Base-by-base conservation (phyloP, 2,113 vertebrate species). In the Oncorhynchus tshawytscha region DNA sequence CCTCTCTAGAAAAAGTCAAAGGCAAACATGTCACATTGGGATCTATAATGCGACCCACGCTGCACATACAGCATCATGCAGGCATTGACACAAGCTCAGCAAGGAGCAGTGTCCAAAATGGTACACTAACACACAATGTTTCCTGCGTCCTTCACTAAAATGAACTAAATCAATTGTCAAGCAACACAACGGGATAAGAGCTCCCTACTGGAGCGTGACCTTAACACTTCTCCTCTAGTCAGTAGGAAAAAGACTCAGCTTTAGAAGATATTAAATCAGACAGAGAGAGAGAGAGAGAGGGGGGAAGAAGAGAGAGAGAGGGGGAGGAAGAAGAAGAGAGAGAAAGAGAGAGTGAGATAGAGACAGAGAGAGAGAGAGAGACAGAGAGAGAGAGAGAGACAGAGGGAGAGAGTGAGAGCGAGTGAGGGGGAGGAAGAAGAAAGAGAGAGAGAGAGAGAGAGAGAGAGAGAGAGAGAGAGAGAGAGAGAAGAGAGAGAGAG, bases 141-240 rank as follows among this genome's bases (percentile, higher is more conserved):
- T 67, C 77, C 84, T 59, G 74, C 70, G 88, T 86, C 88, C 87
- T 89, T 89, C 84, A 84, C 82, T 31, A 16, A 54, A 78, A 71
- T 85, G 86, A 90, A 87, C 88, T 87, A 82, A 86, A 86, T 90
- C 89, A 87, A 85, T 84, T 88, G 89, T 88, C 90, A 88, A 78
- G 31, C 75, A 59, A 72, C 84, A 4, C 85, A 9, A 74, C 78
- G 76, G 87, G 85, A 82, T 69, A 79, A 88, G 82, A 57, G 85
- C 89, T 88, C 88, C 89, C 90, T 87, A 71, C 86, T 78, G 89
- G 87, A 86, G 83, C 79, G 1, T 88, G 88, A 91, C 90, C 89
- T 91, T 88, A 91, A 82, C 87, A 60, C 84, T 82, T 74, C 29
- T 20, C 57, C 75, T 81, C 62, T 74, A 70, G 78, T 15, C 51